Evolutionary conservation across 2,113 vertebrate genomes (phyloP), one percentile per base, ranked within the genome.

Genomic region (Eurystomus gularis): DNA sequence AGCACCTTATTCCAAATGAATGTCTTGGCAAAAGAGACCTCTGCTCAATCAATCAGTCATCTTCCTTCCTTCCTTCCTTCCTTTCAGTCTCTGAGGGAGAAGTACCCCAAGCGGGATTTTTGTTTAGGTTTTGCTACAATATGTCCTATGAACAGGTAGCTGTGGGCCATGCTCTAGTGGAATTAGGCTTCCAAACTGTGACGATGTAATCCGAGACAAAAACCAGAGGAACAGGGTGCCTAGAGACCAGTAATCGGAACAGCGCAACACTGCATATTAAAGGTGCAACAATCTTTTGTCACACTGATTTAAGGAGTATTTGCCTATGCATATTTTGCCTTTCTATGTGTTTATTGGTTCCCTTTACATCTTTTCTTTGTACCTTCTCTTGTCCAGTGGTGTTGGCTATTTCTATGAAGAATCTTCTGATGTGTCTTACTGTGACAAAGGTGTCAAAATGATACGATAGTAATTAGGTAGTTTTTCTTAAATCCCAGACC

Each of bases 391-490:
- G 79, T 81, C 86, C 57, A 19, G 69, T 94, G 80, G 64, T 94
- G 83, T 78, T 92, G 90, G 84, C 91, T 83, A 44, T 96, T 88
- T 93, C 83, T 93, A 26, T 86, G 78, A 89, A 88, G 88, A 94
- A 86, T 94, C 91, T 97, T 92, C 96, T 91, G 82, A 82, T 68
- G 90, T 95, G 94, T 95, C 91, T 92, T 94, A 94, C 62, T 88
- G 94, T 96, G 90, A 86, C 95, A 94, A 92, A 94, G 78, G 90
- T 94, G 81, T 96, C 95, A 95, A 90, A 95, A 87, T 33, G 75
- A 88, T 80, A 76, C 72, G 37, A 16, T 95, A 96, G 92, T 57
- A 68, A 55, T 77, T 94, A 94, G 73, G 37, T 93, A 93, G 82
- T 86, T 75, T 62, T 46, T 94, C 68, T 90, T 77, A 88, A 94